Evolutionary conservation across 2,113 vertebrate genomes (phyloP), one percentile per base, ranked within the genome.

Genomic region (Porphyrio hochstetteri): DNA sequence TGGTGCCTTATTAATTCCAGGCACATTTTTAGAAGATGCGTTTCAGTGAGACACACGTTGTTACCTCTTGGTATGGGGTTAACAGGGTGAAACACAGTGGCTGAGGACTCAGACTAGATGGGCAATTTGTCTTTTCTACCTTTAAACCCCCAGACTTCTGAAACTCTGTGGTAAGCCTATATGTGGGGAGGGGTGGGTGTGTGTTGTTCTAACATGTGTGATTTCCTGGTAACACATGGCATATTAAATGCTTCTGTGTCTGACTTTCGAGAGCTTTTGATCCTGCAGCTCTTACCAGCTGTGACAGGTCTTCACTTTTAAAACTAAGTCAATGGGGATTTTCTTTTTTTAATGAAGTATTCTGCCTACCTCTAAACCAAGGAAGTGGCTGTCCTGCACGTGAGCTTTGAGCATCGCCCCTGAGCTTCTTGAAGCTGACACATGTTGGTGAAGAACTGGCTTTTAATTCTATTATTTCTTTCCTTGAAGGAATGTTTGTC

Each of bases 401-500:
- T 46, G 40, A 75, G n/a, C 11, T 65, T 24, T 68, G n/a, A 67
- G 55, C 21, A 27, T 25, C 17, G 35, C 4, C 46, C 55, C 63
- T 59, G 50, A 84, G 42, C 29, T 80, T 50, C 83, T 72, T 79
- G 56, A 79, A 90, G 53, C 36, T 29, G 50, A 35, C 27, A 36
- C 6, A 36, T 4, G 2, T 76, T 69, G 44, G 31, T 6, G 2
- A 92, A 46, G 21, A 63, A 24, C 16, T 48, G n/a, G 18, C 53
- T 87, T 87, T 94, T 96, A 81, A 96, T 90, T 82, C 42, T 71
- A 44, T 1, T 55, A 36, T 95, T 93, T 89, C 53, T 97, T 60
- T 92, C 36, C 13, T 64, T 95, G 50, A 93, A 99, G 99, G 96
- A 96, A 75, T 53, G 6, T 94, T 48, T 99, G 99, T 69, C 97